phyloP scores from a whole-genome alignment of 2,888 invertebrate species.

The Bruchidius siliquastri region DNA sequence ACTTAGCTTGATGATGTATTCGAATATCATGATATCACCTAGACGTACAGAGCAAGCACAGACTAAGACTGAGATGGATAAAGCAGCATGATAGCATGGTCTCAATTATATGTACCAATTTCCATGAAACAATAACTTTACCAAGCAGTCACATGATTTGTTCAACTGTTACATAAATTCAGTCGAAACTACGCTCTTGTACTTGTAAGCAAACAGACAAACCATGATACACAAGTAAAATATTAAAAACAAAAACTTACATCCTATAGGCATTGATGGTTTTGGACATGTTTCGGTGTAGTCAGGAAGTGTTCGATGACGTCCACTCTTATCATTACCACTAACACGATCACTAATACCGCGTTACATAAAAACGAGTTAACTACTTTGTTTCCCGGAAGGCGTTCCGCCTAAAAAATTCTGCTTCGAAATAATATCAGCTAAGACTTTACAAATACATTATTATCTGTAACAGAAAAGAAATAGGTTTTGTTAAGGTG shows the following conservation, averaged over 20 bases:
- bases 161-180: neutral
- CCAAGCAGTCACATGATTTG: too few species aligned
- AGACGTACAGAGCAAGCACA: too few species aligned
- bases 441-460: neutral
- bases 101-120: too few species aligned
- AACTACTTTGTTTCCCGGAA: neutral
- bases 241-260: constrained; percentile 58
- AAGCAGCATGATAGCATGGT: too few species aligned
- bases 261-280: constrained; percentile 86
- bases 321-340: constrained; percentile 28
- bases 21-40: too few species aligned
- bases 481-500: neutral
- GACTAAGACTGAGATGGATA: too few species aligned
- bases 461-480: neutral
- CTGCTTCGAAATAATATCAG: neutral
- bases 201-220: neutral
- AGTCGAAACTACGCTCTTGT: neutral
- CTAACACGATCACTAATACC: neutral
- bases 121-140: too few species aligned
- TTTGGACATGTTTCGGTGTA: constrained; percentile 63
- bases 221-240: constrained; percentile 14
- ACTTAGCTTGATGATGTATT: too few species aligned
- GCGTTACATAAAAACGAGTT: neutral
- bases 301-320: constrained; percentile 20
- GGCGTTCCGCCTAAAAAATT: neutral